Conservation (phyloP, 2,113 vertebrate species). For the Setophaga kirtlandii region DNA sequence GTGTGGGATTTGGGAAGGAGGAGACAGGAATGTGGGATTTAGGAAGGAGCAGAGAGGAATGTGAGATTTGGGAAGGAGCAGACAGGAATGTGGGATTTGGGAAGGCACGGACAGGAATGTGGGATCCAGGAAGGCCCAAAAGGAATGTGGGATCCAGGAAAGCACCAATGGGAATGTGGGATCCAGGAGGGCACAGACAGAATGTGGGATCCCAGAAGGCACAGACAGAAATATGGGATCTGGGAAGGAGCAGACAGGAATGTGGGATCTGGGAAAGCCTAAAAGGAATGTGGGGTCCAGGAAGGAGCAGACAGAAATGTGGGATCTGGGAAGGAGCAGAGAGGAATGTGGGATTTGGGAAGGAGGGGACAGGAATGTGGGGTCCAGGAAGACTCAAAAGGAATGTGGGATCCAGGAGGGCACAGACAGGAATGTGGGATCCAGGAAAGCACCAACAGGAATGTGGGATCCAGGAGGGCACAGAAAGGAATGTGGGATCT, state of each 20-base stretch:
- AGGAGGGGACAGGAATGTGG: too few relatives aligned
- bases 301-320: neutral
- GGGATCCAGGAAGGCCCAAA: too few relatives aligned
- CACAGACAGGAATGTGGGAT: neutral
- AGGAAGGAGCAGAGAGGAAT: too few relatives aligned
- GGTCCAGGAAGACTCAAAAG: too few relatives aligned
- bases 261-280: neutral
- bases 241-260: neutral
- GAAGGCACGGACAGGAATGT: too few relatives aligned
- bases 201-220: neutral
- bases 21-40: too few relatives aligned
- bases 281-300: neutral
- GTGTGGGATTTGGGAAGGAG: too few relatives aligned
- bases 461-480: neutral
- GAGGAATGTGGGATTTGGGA: neutral
- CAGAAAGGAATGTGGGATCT: neutral
- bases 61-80: fast-evolving
- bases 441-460: fast-evolving
- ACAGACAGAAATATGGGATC: neutral
- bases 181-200: too few relatives aligned
- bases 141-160: neutral
- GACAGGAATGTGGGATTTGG: too few relatives aligned
- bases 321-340: neutral
- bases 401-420: neutral
- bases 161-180: too few relatives aligned